Evolutionary conservation across 2,888 invertebrate species (phyloP).

Genomic region (Coelinius sp.): DNA sequence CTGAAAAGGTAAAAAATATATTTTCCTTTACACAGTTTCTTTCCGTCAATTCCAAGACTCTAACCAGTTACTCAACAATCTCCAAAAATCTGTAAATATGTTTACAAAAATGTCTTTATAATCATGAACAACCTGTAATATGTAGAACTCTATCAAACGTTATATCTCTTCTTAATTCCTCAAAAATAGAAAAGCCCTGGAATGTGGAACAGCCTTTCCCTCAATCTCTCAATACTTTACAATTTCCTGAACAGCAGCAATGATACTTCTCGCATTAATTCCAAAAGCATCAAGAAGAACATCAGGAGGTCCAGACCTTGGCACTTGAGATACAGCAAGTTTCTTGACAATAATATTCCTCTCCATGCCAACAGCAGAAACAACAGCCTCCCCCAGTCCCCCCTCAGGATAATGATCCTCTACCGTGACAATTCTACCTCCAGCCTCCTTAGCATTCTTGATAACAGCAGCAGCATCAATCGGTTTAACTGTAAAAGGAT

Average conservation of each 20-base stretch:
- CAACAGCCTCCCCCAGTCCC: slow-evolving; percentile 96
- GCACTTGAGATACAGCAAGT: slow-evolving; percentile 86
- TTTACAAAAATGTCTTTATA: background rate
- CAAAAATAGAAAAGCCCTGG: background rate
- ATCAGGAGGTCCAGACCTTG: slow-evolving; percentile 92
- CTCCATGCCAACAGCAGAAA: slow-evolving; percentile 82
- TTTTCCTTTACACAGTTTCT: background rate
- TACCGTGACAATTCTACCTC: slow-evolving; percentile 89
- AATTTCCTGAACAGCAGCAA: slow-evolving; percentile 78
- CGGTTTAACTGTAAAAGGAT: slow-evolving; percentile 97
- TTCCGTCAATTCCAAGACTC: background rate
- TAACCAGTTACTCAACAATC: background rate
- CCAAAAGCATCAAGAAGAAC: slow-evolving; percentile 91
- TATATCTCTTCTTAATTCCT: background rate
- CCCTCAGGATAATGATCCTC: slow-evolving; percentile 99
- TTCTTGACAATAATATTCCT: slow-evolving; percentile 82
- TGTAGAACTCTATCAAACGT: background rate
- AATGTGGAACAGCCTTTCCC: slow-evolving; percentile 4
- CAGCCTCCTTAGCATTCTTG: slow-evolving; percentile 82
- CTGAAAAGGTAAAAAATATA: slow-evolving; percentile 12
- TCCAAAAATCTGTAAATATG: background rate
- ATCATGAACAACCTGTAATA: background rate
- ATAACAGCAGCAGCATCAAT: slow-evolving; percentile 86
- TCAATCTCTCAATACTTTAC: slow-evolving; percentile 70
- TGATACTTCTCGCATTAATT: slow-evolving; percentile 86